Evolutionary conservation across 1,140 invertebrate genomes (phyloP).

Genomic region (Ptiloglossa arizonensis): DNA sequence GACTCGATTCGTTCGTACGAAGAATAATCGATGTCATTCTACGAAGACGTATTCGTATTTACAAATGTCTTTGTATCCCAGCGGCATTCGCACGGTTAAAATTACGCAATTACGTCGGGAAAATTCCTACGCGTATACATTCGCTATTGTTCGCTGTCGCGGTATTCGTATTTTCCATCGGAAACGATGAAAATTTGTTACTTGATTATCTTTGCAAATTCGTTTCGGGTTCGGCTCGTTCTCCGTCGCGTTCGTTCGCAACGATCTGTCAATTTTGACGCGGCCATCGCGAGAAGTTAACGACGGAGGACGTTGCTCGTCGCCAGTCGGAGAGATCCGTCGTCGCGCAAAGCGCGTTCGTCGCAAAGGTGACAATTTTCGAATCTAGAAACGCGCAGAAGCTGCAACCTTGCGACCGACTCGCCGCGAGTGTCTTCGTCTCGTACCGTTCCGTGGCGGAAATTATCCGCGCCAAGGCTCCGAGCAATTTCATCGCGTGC

Average conservation of each 20-base stretch:
- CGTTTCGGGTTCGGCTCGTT: no score
- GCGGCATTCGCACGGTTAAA: background rate
- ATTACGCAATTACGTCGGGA: conserved; percentile 47
- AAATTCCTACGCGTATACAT: conserved; percentile 27
- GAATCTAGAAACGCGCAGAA: no score
- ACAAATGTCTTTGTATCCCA: conserved; percentile 12
- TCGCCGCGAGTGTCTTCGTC: background rate
- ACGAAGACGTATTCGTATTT: conserved; percentile 7
- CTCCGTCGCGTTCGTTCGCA: no score
- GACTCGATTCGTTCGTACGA: no score
- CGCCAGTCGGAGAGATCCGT: no score
- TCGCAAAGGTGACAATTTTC: background rate
- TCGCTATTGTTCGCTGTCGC: conserved; percentile 14
- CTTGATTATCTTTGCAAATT: no score
- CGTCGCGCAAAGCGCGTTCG: no score
- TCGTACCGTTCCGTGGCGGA: no score
- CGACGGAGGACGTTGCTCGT: no score
- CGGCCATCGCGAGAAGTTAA: no score
- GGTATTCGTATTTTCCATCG: background rate
- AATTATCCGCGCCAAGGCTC: background rate
- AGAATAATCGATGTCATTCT: background rate
- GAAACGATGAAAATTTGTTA: background rate
- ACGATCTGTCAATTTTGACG: no score
- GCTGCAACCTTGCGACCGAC: background rate
- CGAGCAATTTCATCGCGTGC: conserved; percentile 36